These are phyloP conservation scores for Drosophila dives DNA, from an alignment of 2,888 invertebrate species.

Conservation along the genomic window DNA sequence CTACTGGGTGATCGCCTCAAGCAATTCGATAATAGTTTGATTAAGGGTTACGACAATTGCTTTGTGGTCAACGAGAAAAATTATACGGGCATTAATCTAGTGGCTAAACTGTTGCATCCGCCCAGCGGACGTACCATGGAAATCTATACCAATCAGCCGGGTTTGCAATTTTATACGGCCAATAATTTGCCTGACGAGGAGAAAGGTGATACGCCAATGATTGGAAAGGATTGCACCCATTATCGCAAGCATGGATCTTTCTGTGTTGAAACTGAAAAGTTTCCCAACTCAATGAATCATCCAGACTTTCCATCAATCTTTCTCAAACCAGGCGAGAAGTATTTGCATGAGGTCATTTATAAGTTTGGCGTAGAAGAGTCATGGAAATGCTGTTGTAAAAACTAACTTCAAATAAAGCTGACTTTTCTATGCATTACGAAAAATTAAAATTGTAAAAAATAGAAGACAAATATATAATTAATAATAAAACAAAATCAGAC, in stretches of 20 bases:
- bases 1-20: conserved; percentile 88
- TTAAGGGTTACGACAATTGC: conserved; percentile 71
- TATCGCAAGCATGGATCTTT: conserved; percentile 93
- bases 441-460: background rate
- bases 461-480: background rate
- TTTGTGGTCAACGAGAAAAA: conserved; percentile 63
- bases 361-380: conserved; percentile 64
- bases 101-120: conserved; percentile 86
- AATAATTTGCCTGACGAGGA: conserved; percentile 89
- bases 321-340: conserved; percentile 88
- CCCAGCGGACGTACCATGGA: conserved; percentile 90
- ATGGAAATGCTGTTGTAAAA: conserved; percentile 65
- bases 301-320: conserved; percentile 90
- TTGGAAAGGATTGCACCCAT: conserved; percentile 89
- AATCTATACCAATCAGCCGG: conserved; percentile 94
- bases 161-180: conserved; percentile 95
- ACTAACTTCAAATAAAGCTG: conserved; percentile 40
- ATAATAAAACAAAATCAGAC: conserved; percentile 12
- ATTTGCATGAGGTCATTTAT: conserved; percentile 66
- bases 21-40: conserved; percentile 85
- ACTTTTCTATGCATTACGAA: background rate
- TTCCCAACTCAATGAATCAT: conserved; percentile 94
- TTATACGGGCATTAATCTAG: conserved; percentile 29
- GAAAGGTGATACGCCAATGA: conserved; percentile 85
- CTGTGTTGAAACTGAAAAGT: conserved; percentile 96